These are phyloP conservation scores for Nestor notabilis DNA, from an alignment of 2,113 vertebrate species.

Conservation along the genomic window DNA sequence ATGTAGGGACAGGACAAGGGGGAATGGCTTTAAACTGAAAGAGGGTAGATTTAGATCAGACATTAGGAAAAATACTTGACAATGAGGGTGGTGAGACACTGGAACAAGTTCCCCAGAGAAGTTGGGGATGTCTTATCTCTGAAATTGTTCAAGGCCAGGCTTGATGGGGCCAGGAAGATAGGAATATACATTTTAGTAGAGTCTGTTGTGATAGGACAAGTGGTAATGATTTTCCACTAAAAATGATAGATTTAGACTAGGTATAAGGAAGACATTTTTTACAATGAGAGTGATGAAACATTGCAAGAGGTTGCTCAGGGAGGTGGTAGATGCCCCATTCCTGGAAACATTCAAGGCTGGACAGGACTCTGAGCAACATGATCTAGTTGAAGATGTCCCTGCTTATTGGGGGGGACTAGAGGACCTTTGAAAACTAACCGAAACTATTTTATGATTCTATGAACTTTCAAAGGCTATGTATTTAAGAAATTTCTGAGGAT, in stretches of 20 bases:
- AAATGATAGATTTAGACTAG: not conserved
- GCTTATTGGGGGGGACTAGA: not conserved
- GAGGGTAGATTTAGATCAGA: not conserved
- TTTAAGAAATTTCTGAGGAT: not conserved
- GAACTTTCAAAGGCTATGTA: not conserved
- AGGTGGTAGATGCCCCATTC: not conserved
- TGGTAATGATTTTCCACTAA: not conserved
- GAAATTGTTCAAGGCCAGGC: not conserved
- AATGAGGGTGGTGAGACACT: not conserved
- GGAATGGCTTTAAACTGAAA: not conserved
- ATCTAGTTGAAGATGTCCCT: not conserved
- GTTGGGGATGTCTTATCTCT: not conserved
- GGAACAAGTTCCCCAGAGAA: not conserved
- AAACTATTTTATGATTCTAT: not conserved
- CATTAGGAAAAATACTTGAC: not conserved
- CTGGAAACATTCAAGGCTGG: too few relatives aligned
- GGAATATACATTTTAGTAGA: not conserved
- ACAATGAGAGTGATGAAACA: not conserved
- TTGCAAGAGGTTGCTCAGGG: not conserved
- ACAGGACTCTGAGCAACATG: not conserved
- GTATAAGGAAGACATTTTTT: not conserved
- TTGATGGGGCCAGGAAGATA: not conserved
- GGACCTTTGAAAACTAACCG: not conserved
- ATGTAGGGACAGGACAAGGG: not conserved
- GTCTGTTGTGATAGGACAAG: not conserved